These are phyloP conservation scores for Hormiphora californensis DNA, from an alignment of 37 sponge, comb jelly and placozoan species.

Conservation along the genomic window DNA sequence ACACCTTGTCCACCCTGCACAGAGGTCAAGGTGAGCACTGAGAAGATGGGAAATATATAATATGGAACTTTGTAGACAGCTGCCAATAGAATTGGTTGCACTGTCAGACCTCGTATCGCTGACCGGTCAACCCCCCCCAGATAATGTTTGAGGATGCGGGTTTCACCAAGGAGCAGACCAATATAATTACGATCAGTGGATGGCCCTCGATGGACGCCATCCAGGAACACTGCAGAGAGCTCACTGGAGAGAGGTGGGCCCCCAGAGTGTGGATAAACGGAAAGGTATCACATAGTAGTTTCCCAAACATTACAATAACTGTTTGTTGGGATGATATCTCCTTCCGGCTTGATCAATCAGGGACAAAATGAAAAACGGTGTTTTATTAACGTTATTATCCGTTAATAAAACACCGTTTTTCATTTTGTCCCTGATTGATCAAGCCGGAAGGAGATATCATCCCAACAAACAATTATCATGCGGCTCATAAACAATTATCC, in stretches of 20 bases:
- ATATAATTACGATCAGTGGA: background rate
- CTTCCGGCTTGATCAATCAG: background rate
- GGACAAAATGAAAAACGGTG: background rate
- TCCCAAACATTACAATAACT: background rate
- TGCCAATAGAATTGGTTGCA: no score
- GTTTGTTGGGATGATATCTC: background rate
- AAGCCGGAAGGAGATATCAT: no score
- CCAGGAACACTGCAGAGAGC: slow-evolving; percentile 19
- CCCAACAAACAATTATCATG: no score
- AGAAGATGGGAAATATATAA: no score
- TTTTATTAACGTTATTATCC: no score
- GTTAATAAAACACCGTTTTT: no score
- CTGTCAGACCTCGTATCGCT: no score
- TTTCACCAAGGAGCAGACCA: slow-evolving; percentile 13
- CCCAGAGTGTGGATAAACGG: slow-evolving; percentile 13
- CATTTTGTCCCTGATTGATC: no score
- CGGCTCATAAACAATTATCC: no score
- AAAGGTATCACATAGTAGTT: background rate
- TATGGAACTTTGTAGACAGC: no score
- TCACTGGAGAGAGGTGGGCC: slow-evolving; percentile 22
- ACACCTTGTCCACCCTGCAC: slow-evolving; percentile 17
- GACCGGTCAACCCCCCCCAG: no score
- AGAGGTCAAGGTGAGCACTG: slow-evolving; percentile 7
- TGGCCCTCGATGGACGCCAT: slow-evolving; percentile 9
- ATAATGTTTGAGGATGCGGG: no score